These are phyloP conservation scores for Lasioglossum vierecki DNA, from an alignment of 2,888 invertebrate genomes.

Conservation along the genomic window DNA sequence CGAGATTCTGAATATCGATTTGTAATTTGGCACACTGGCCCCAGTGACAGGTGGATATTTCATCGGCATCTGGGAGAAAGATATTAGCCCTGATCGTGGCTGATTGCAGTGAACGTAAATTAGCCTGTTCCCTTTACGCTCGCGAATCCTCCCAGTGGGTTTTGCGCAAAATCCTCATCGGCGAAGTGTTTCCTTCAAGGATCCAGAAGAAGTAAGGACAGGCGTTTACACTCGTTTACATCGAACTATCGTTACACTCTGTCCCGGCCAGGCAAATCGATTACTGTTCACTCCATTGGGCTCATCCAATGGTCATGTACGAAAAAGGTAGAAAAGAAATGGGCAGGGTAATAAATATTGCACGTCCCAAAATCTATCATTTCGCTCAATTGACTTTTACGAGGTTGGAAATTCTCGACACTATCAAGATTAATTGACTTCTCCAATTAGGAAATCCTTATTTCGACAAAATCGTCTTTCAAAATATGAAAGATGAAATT, in stretches of 20 bases:
- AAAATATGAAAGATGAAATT: neutral
- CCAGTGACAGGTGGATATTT: conserved; percentile 59
- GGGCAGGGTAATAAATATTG: conserved; percentile 49
- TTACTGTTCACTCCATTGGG: conserved; percentile 49
- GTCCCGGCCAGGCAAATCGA: conserved; percentile 45
- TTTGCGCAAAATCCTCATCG: neutral
- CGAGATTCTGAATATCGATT: conserved; percentile 59
- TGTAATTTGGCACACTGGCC: conserved; percentile 56
- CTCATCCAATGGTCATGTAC: conserved; percentile 46
- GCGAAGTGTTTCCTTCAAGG: neutral
- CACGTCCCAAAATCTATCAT: conserved; percentile 46
- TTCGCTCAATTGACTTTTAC: conserved; percentile 44
- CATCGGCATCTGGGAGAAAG: conserved; percentile 47
- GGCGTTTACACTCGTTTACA: conserved; percentile 38
- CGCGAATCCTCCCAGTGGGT: neutral
- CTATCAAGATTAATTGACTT: conserved; percentile 22
- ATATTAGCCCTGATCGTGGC: conserved; percentile 48
- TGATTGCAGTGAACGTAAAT: conserved; percentile 31
- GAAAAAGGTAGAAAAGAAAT: conserved; percentile 35
- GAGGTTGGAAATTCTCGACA: conserved; percentile 26
- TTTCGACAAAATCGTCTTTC: neutral
- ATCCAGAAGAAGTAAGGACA: neutral
- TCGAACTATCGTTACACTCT: conserved; percentile 43
- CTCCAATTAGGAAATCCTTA: conserved; percentile 2
- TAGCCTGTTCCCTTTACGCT: neutral